These are phyloP conservation scores for Choreutis nemorana DNA, from an alignment of 2,888 invertebrate species.

Conservation along the genomic window DNA sequence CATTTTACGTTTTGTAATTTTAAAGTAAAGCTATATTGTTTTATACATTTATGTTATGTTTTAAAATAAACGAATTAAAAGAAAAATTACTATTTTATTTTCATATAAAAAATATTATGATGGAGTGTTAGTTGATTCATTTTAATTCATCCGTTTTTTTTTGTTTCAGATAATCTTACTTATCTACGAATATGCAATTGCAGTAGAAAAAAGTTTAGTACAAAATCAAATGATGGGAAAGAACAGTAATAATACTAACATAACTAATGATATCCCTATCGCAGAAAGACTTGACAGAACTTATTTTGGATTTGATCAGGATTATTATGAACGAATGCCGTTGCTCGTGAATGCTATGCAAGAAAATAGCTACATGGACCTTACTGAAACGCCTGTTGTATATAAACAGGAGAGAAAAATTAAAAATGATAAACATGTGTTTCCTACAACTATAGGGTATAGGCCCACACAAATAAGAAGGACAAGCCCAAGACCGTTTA, in stretches of 20 bases:
- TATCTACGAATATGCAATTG: constrained; percentile 58
- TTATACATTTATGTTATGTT: too few relatives aligned
- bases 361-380: constrained; percentile 42
- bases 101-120: too few relatives aligned
- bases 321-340: constrained; percentile 56
- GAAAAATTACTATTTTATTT: too few relatives aligned
- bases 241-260: constrained; percentile 16
- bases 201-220: constrained; percentile 52
- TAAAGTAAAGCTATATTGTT: too few relatives aligned
- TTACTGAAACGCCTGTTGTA: constrained; percentile 23
- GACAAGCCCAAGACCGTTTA: constrained; percentile 61
- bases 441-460: constrained; percentile 16
- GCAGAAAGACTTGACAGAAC: constrained; percentile 49
- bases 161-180: constrained; percentile 58
- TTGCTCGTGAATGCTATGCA: constrained; percentile 53
- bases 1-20: too few relatives aligned
- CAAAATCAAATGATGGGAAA: constrained; percentile 30
- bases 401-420: constrained; percentile 15
- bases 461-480: constrained; percentile 27
- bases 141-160: too few relatives aligned
- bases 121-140: too few relatives aligned
- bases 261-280: constrained; percentile 29
- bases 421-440: constrained; percentile 12
- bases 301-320: constrained; percentile 52
- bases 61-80: too few relatives aligned